Conservation (phyloP, 2,113 vertebrate genomes). For the Ptyas mucosa region DNA sequence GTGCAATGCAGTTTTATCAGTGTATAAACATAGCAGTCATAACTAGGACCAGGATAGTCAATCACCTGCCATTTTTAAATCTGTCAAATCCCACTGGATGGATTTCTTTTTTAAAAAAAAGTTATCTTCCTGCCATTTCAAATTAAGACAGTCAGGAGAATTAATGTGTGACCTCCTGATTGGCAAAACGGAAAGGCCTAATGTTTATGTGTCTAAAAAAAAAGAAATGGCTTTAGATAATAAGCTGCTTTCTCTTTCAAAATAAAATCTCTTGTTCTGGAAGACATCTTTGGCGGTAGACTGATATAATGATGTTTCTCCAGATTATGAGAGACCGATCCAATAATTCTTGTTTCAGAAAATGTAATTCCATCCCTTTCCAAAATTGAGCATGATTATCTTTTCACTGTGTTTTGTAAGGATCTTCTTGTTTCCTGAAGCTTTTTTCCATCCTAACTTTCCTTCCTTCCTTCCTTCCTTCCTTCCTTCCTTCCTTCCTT, state of each 20-base stretch:
- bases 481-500: no score
- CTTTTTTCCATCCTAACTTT: background rate
- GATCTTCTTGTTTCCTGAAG: background rate
- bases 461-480: no score
- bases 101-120: background rate
- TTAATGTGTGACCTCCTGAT: background rate
- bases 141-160: background rate
- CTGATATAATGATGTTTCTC: background rate
- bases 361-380: background rate
- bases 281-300: background rate
- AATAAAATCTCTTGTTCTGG: background rate
- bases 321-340: background rate
- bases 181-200: background rate
- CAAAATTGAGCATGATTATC: background rate
- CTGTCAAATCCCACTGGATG: background rate
- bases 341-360: background rate
- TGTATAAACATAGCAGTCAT: background rate
- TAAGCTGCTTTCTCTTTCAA: background rate
- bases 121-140: background rate
- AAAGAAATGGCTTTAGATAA: background rate
- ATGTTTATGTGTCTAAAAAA: background rate
- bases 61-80: background rate
- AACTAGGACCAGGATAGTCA: background rate
- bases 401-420: background rate
- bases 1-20: background rate